Evolutionary conservation across 92 coral and sea anemone species (phyloP).

Genomic region (Blastomussa wellsi): DNA sequence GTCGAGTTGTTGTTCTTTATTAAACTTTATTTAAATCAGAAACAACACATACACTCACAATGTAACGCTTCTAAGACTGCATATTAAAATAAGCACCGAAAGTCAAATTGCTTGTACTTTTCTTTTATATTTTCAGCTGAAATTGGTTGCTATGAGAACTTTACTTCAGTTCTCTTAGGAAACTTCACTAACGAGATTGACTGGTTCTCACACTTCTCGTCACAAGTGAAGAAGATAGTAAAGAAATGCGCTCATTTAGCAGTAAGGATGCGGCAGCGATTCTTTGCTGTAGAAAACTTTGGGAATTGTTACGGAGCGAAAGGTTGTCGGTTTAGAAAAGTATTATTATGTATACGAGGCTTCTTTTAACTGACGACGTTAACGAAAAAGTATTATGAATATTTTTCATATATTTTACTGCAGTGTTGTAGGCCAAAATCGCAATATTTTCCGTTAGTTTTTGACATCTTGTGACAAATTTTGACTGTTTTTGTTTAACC

Average conservation of each 20-base stretch:
- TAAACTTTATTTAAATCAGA: no score
- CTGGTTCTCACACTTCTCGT: constrained; percentile 9
- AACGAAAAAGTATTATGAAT: no score
- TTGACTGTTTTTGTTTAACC: no score
- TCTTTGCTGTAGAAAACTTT: constrained; percentile 31
- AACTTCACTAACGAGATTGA: constrained; percentile 12
- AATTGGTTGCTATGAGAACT: constrained; percentile 20
- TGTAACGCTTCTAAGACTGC: no score
- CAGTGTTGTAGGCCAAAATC: no score
- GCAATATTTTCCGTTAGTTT: no score
- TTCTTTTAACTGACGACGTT: no score
- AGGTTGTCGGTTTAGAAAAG: constrained; percentile 14
- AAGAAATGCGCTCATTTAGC: constrained; percentile 27
- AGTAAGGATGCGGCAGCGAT: background rate
- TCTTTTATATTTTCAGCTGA: background rate
- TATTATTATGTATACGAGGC: constrained; percentile 13
- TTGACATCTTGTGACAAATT: no score
- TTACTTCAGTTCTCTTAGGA: background rate
- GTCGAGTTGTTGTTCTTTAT: no score
- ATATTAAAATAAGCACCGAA: no score
- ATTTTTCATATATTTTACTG: no score
- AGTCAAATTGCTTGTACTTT: background rate
- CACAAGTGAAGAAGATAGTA: constrained; percentile 15
- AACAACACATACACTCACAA: no score
- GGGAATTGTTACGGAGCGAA: constrained; percentile 22